Evolutionary conservation across 2,113 vertebrate species (phyloP).

Genomic region (Erythrolamprus reginae): DNA sequence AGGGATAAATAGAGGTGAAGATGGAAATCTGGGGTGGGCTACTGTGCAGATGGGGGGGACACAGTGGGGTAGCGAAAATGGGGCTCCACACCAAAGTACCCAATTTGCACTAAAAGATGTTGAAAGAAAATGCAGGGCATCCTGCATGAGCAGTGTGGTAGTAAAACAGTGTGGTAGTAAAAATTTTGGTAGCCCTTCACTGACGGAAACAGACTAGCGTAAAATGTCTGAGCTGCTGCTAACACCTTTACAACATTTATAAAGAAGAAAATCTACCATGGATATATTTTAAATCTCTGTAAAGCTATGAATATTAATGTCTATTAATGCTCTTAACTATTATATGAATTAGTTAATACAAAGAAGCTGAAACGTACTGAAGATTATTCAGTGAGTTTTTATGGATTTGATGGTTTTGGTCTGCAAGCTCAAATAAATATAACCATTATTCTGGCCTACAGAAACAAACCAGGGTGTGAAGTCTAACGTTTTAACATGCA

Average conservation of each 20-base stretch:
- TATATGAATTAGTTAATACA: background rate
- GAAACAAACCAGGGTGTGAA: background rate
- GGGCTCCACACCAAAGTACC: no score
- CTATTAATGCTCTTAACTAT: background rate
- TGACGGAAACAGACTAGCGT: background rate
- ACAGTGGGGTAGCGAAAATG: no score
- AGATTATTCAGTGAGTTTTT: background rate
- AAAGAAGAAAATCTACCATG: background rate
- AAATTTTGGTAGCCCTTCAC: no score
- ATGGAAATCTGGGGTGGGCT: no score
- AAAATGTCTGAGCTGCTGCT: background rate
- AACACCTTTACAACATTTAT: background rate
- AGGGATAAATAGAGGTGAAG: background rate
- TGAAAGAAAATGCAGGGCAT: no score
- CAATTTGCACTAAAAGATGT: no score
- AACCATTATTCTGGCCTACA: background rate
- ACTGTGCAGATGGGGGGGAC: no score
- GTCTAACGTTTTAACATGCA: background rate
- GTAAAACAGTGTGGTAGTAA: no score
- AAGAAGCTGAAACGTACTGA: background rate
- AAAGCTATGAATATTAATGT: background rate
- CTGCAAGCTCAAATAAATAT: background rate
- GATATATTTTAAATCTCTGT: background rate
- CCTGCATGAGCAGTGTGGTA: no score
- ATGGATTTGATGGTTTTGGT: background rate